Percentiles rank a stretch among this genome's conserved stretches.
Evolutionary conservation across 2,888 invertebrate species (phyloP).

Genomic region (Pseudanteris insignis): DNA sequence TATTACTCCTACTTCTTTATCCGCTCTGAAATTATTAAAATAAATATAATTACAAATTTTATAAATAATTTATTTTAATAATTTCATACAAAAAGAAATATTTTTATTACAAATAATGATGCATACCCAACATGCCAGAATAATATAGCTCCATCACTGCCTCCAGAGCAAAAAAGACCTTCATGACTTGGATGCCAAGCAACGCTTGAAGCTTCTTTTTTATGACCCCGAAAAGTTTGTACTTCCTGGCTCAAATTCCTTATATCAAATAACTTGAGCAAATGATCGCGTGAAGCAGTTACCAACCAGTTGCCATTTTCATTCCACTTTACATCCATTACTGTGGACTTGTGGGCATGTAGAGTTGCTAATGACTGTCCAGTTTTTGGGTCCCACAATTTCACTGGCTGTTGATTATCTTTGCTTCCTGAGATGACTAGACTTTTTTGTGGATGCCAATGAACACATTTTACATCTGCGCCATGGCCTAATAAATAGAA

Average conservation of each 20-base stretch:
- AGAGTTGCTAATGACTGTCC: constrained; percentile 94
- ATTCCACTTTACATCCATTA: constrained; percentile 99
- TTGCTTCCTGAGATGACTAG: constrained; percentile 98
- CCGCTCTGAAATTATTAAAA: too few relatives aligned
- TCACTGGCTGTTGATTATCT: constrained; percentile 99
- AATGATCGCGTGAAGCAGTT: constrained; percentile 97
- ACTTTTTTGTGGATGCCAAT: constrained; percentile 99
- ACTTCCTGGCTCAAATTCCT: constrained; percentile 94
- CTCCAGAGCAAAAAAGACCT: constrained; percentile 95
- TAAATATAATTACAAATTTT: too few relatives aligned
- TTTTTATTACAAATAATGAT: too few relatives aligned
- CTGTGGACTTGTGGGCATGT: constrained; percentile 99
- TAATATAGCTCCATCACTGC: constrained; percentile 97
- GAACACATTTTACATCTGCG: constrained; percentile 98
- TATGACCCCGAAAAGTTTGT: constrained; percentile 98
- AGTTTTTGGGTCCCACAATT: constrained; percentile 98
- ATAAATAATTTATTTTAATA: too few relatives aligned
- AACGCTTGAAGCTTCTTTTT: constrained; percentile 96
- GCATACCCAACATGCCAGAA: constrained; percentile 98
- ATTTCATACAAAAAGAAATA: background rate
- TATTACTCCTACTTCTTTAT: constrained; percentile 97
- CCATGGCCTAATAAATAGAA: constrained; percentile 82
- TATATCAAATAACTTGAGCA: constrained; percentile 97
- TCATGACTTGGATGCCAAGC: constrained; percentile 99
- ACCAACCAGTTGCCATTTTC: constrained; percentile 99